Evolutionary conservation across 2,888 invertebrate species (phyloP).

Genomic region (Panzeria rudis): DNA sequence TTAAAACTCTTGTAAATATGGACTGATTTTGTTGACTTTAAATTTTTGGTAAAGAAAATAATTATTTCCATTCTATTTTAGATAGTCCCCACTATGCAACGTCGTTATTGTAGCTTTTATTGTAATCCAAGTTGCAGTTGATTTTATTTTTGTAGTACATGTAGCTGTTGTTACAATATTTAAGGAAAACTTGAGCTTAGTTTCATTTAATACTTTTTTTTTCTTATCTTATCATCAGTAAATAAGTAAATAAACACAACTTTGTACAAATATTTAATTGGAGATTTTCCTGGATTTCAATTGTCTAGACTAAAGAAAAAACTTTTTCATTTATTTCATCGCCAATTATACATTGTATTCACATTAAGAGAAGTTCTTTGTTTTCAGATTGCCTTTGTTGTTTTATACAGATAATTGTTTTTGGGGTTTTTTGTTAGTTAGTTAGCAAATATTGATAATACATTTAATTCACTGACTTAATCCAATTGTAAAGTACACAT

Average conservation of each 20-base stretch:
- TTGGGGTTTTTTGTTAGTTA: constrained; percentile 3
- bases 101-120: constrained; percentile 9
- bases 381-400: constrained; percentile 26
- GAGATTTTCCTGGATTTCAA: constrained; percentile 29
- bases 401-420: constrained; percentile 29
- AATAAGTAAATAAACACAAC: constrained; percentile 21
- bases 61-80: too few species aligned
- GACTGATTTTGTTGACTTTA: too few species aligned
- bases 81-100: too few species aligned
- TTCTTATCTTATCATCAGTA: not conserved
- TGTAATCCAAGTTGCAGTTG: constrained; percentile 15
- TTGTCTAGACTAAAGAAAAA: constrained; percentile 42
- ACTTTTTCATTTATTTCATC: constrained; percentile 8
- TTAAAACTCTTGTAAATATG: too few species aligned
- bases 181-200: not conserved
- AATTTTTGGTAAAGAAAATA: too few species aligned
- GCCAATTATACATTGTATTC: constrained; percentile 8
- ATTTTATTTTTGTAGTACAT: constrained; percentile 7
- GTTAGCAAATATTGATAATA: constrained; percentile 19
- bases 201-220: constrained; percentile 39
- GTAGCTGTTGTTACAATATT: constrained; percentile 9
- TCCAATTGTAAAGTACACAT: not conserved
- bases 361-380: constrained; percentile 31
- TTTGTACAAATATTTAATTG: constrained; percentile 30
- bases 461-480: constrained; percentile 15